phyloP scores from a whole-genome alignment of 2,888 invertebrate species.

The Stenotaenia linearis region DNA sequence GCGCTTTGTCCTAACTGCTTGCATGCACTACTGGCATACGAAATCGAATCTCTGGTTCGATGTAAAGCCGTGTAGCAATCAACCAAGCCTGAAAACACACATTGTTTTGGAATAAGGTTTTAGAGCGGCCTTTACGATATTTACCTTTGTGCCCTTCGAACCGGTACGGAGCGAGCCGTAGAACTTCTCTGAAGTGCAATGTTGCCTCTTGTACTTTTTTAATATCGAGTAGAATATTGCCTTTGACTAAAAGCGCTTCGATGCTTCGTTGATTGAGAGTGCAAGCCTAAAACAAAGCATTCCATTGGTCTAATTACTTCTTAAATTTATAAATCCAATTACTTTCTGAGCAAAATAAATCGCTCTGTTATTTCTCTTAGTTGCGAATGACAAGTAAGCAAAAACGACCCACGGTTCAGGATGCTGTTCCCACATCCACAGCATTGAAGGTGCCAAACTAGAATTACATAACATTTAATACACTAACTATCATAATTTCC shows the following conservation, averaged over 20 bases:
- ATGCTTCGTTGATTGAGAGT: constrained; percentile 60
- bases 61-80: constrained; percentile 65
- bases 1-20: constrained; percentile 66
- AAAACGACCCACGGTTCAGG: constrained; percentile 70
- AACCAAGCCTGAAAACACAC: constrained; percentile 55
- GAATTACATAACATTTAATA: constrained; percentile 7
- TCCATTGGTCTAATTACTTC: not conserved
- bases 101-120: not conserved
- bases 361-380: constrained; percentile 62
- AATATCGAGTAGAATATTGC: constrained; percentile 60
- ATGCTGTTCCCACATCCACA: constrained; percentile 53
- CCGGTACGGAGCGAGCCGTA: constrained; percentile 57
- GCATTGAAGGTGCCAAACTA: constrained; percentile 53
- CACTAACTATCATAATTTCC: not conserved
- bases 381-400: constrained; percentile 62
- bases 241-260: constrained; percentile 68
- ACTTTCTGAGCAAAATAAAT: constrained; percentile 66
- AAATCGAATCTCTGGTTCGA: constrained; percentile 64
- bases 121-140: not conserved
- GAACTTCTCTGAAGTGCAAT: constrained; percentile 61
- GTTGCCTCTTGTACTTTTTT: constrained; percentile 63
- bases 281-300: constrained; percentile 51
- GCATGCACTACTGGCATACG: constrained; percentile 64
- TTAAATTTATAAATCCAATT: constrained; percentile 21
- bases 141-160: constrained; percentile 66